Evolutionary conservation across 2,113 vertebrate species (phyloP).

Genomic region (Pangasianodon hypophthalmus): DNA sequence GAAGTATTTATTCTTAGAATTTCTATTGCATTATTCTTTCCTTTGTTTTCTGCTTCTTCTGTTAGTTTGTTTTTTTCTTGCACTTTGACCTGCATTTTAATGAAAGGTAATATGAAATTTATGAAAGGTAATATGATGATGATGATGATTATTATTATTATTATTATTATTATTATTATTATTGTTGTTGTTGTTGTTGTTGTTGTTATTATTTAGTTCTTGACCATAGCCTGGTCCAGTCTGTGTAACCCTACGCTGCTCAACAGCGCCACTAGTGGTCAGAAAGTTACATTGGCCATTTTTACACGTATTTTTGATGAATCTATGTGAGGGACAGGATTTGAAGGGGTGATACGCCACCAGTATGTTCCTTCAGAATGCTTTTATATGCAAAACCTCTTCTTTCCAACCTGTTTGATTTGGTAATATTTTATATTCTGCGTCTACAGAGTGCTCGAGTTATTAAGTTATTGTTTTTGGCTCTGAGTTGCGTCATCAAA

Average conservation of each 20-base stretch:
- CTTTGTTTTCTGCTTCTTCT: neutral
- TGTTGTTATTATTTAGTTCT: neutral
- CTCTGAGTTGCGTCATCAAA: neutral
- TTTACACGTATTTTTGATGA: neutral
- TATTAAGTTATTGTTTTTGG: no score
- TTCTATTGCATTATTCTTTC: neutral
- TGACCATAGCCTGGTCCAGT: no score
- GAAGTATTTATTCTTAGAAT: neutral
- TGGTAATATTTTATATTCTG: no score
- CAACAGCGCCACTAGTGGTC: conserved; percentile 10
- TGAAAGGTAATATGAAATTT: neutral
- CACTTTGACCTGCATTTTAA: neutral
- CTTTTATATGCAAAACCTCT: no score
- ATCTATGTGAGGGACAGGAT: no score
- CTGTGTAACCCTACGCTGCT: neutral
- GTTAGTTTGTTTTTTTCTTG: no score
- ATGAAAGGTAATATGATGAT: neutral
- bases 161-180: neutral
- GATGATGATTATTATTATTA: no score
- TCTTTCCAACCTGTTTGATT: neutral
- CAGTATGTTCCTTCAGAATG: no score
- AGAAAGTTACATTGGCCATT: neutral
- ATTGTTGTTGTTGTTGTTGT: neutral
- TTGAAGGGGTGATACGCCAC: neutral
- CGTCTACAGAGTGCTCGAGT: neutral